These are phyloP conservation scores for Cassiopea andromeda DNA, from an alignment of 30 jellyfish, hydroid and myxozoan species.

Conservation along the genomic window DNA sequence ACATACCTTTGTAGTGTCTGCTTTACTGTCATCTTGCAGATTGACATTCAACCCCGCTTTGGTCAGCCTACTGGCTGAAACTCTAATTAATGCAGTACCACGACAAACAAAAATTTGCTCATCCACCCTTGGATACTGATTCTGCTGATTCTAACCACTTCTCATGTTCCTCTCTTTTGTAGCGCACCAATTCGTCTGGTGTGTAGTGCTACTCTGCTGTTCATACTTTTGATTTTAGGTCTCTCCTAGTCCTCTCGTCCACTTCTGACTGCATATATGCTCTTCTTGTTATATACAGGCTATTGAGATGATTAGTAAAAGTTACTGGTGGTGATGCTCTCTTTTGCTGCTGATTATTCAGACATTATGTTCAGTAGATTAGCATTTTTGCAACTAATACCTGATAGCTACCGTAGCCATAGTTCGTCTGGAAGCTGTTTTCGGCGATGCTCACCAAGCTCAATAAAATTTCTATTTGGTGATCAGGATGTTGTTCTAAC, in stretches of 20 bases:
- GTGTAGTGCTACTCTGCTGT: neutral
- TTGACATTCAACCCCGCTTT: neutral
- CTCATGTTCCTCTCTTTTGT: constrained; percentile 52
- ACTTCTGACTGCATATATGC: constrained; percentile 47
- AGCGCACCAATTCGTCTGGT: constrained; percentile 62
- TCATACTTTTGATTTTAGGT: constrained; percentile 49
- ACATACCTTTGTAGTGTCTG: neutral
- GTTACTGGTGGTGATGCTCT: neutral
- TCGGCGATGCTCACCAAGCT: neutral
- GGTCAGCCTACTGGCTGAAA: neutral
- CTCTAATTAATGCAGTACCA: constrained; percentile 41
- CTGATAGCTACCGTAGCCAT: neutral
- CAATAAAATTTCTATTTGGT: neutral
- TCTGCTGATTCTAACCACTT: constrained; percentile 77
- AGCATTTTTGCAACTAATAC: neutral
- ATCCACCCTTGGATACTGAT: constrained; percentile 59
- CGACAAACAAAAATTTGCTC: constrained; percentile 39
- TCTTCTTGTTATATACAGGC: constrained; percentile 61
- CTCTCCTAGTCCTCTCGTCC: constrained; percentile 58
- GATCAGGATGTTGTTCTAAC: neutral
- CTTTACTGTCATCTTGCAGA: neutral
- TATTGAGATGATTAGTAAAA: constrained; percentile 57
- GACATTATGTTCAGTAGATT: neutral
- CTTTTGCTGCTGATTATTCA: neutral
- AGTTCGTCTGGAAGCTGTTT: neutral